Evolutionary conservation across 2,888 invertebrate species (phyloP), one percentile per base, ranked within the genome.

Genomic region (Reticulitermes lucifugus): DNA sequence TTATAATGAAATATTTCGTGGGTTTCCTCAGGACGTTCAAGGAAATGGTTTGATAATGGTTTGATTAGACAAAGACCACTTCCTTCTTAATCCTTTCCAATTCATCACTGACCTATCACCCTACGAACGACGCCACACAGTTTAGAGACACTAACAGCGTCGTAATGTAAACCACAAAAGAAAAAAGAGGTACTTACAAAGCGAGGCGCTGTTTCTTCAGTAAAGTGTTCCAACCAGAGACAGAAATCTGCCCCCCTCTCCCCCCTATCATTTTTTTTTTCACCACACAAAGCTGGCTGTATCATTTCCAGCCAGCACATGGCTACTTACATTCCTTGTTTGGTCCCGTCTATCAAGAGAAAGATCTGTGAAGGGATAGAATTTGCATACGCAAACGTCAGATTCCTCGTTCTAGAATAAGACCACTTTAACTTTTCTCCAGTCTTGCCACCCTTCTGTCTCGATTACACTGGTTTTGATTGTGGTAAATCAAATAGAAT

Each of bases 301-400:
- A 65, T 65, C 65, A 65, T 65, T 65, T 12, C n/a, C 65, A 65
- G 25, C 18, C 65, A n/a, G 18, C 65, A 21, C 65, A 21, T 65
- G 65, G 65, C 9, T 65, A 65, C 65, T 65, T 65, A 7, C n/a
- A 65, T 65, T 25, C 21, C 65, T 65, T 65, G 65, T 65, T 65
- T 12, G 65, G 65, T n/a, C 65, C 65, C 25, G 65, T 65, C 65
- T 65, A 21, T 65, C 65, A 65, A 9, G 9, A 12, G 9, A n/a
- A 22, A 21, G 21, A 65, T 22, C 9, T 65, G 10, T 22, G 65
- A n/a, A 65, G 25, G 65, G 65, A 25, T 3, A 65, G 65, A 65
- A 65, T 65, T 65, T 65, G n/a, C 65, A 65, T 65, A 65, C 9
- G 65, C 65, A 65, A 65, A 65, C 65, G 65, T 65, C 65, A 65